phyloP scores from a whole-genome alignment of 1,140 invertebrate genomes.

The Bombus confusus region DNA sequence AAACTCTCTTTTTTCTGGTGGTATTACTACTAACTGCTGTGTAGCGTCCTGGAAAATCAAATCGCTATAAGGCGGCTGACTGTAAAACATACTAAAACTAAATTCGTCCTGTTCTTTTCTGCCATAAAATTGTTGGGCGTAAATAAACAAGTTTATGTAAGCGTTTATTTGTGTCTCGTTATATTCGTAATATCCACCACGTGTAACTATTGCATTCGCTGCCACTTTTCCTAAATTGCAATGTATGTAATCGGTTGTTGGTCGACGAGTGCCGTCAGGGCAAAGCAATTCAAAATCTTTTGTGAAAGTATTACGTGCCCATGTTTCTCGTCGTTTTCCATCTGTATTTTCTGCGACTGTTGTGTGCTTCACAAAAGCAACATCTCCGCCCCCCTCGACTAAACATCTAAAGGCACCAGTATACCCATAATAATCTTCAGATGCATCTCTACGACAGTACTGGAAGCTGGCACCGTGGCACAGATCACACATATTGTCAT shows the following conservation, averaged over 20 bases:
- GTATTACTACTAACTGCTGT: slow-evolving; percentile 89
- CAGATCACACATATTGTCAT: slow-evolving; percentile 96
- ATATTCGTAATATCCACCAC: slow-evolving; percentile 86
- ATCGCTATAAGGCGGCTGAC: slow-evolving; percentile 90
- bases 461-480: slow-evolving; percentile 93
- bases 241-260: slow-evolving; percentile 89
- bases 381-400: slow-evolving; percentile 96
- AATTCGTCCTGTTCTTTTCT: slow-evolving; percentile 92
- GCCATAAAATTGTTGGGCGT: slow-evolving; percentile 95
- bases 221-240: slow-evolving; percentile 97
- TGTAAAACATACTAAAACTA: slow-evolving; percentile 95
- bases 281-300: slow-evolving; percentile 97
- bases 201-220: slow-evolving; percentile 94
- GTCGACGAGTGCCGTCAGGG: slow-evolving; percentile 92
- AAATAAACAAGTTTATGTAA: slow-evolving; percentile 93
- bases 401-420: slow-evolving; percentile 94
- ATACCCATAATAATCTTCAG: slow-evolving; percentile 94
- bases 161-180: slow-evolving; percentile 92
- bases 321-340: slow-evolving; percentile 93
- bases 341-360: slow-evolving; percentile 96
- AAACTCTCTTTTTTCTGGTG: slow-evolving; percentile 85
- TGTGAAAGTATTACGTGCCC: slow-evolving; percentile 95
- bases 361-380: slow-evolving; percentile 97
- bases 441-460: slow-evolving; percentile 92
- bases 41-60: slow-evolving; percentile 97